Evolutionary conservation across 2,888 invertebrate species (phyloP), one percentile per base, ranked within the genome.

Genomic region (Gastrophysa polygoni): DNA sequence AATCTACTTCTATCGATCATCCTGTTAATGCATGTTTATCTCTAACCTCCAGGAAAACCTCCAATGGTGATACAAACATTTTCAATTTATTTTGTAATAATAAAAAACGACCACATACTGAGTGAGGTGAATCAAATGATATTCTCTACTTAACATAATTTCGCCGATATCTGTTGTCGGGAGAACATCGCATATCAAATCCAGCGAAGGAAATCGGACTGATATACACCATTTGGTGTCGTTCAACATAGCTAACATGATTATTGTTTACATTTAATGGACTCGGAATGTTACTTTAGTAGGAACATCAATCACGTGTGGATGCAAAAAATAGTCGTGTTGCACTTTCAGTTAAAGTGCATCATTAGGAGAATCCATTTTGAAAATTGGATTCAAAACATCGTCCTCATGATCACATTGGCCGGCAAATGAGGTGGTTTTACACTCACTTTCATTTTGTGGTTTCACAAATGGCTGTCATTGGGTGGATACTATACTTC

Each of bases 221-320:
- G 43, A 43, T 54, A 54, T 24, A 7, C 3, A 38, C 34, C 24
- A 43, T 43, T 54, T 28, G 11, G 28, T 43, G 43, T 54, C 43
- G 34, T 24, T 43, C n/a, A 21, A 54, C 43, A 17, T n/a, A 18
- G 43, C 24, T 43, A 43, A 44, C 28, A 6, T 3, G 18, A 43
- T 28, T 43, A 43, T 21, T 28, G 44, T 54, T 21, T 54, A 38
- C 1, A 24, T 54, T 43, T 54, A 54, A 54, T 54, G 54, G 54
- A 54, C 43, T 54, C 43, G 24, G 24, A 17, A 54, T 54, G 54
- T 54, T 54, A 24, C 43, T 54, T 11, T 24, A 24, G 43, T 21
- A 21, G 24, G 43, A 24, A 54, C 54, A 54, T 44, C 5, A 44
- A 54, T 54, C 54, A 24, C 43, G 24, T 16, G 38, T 14, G 44